phyloP scores from a whole-genome alignment of 2,113 vertebrate species.

The Notechis scutatus region DNA sequence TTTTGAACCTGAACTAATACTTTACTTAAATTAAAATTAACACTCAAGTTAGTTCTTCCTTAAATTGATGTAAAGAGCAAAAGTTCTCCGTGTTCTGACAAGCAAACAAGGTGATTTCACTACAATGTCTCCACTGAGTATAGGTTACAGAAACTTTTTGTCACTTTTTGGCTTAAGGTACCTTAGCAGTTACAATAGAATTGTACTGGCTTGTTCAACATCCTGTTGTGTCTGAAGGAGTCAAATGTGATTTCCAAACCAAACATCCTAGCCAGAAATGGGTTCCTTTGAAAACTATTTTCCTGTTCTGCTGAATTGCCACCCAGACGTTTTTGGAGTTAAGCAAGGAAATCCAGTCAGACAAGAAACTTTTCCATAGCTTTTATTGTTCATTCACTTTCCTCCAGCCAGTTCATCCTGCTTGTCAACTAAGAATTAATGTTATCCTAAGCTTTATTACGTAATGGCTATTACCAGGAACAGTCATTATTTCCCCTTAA shows the following conservation, averaged over 20 bases:
- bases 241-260: constrained; percentile 53
- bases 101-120: neutral
- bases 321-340: constrained; percentile 18
- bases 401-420: constrained; percentile 61
- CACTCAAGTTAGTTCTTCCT: neutral
- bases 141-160: constrained; percentile 45
- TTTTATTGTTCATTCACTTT: constrained; percentile 43
- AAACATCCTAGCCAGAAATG: constrained; percentile 48
- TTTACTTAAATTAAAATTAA: neutral
- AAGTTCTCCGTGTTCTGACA: neutral
- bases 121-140: constrained; percentile 16
- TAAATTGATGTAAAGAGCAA: rapidly evolving
- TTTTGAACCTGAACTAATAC: neutral
- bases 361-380: constrained; percentile 43
- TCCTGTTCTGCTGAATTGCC: constrained; percentile 24
- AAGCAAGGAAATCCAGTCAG: constrained; percentile 26
- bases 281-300: constrained; percentile 49
- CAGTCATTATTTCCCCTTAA: constrained; percentile 13
- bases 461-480: constrained; percentile 35
- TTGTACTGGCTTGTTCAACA: constrained; percentile 39
- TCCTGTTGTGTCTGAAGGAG: constrained; percentile 67
- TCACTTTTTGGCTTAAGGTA: constrained; percentile 45
- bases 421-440: constrained; percentile 51
- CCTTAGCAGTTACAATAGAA: constrained; percentile 42
- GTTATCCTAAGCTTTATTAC: constrained; percentile 28